A percentile compares a stretch with the other conserved stretches of the same genome.
These are phyloP conservation scores for Drosophila ambigua DNA, from an alignment of 1,140 invertebrate species.

Conservation along the genomic window DNA sequence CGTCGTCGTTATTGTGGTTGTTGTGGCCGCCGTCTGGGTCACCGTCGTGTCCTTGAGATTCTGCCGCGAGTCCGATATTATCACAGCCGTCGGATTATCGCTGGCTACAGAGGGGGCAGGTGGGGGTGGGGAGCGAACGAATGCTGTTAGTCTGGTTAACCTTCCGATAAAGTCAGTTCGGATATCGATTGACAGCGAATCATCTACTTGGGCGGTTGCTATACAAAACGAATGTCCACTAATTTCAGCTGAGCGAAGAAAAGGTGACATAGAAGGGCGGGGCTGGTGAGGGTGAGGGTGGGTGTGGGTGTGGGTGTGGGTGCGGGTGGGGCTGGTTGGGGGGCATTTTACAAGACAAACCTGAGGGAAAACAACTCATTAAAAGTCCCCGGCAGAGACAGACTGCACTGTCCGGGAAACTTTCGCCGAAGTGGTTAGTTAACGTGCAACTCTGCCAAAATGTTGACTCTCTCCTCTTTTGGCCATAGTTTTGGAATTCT, in stretches of 20 bases:
- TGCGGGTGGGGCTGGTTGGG: neutral
- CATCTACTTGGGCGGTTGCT: constrained; percentile 44
- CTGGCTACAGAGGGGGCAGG: constrained; percentile 51
- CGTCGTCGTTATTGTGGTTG: constrained; percentile 71
- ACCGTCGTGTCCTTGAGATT: constrained; percentile 82
- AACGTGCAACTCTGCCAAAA: constrained; percentile 49
- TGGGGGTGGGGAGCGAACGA: neutral
- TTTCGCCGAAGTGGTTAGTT: constrained; percentile 43
- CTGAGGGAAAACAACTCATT: constrained; percentile 54
- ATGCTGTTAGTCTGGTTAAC: constrained; percentile 23
- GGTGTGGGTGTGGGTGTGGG: neutral
- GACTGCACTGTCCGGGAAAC: constrained; percentile 44
- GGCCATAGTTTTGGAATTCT: constrained; percentile 34
- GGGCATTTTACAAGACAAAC: constrained; percentile 39
- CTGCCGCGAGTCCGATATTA: constrained; percentile 82
- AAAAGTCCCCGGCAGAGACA: constrained; percentile 39
- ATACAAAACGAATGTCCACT: constrained; percentile 40
- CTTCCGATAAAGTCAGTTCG: constrained; percentile 36
- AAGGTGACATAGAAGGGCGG: constrained; percentile 25
- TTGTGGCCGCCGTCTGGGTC: constrained; percentile 69
- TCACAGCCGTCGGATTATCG: constrained; percentile 83
- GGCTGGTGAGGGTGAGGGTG: neutral
- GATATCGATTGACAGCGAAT: too few species aligned
- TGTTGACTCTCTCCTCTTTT: constrained; percentile 35
- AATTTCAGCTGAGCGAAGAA: constrained; percentile 43